These are phyloP conservation scores for Drosophila meridionalis DNA, from an alignment of 2,888 invertebrate species.

Conservation along the genomic window DNA sequence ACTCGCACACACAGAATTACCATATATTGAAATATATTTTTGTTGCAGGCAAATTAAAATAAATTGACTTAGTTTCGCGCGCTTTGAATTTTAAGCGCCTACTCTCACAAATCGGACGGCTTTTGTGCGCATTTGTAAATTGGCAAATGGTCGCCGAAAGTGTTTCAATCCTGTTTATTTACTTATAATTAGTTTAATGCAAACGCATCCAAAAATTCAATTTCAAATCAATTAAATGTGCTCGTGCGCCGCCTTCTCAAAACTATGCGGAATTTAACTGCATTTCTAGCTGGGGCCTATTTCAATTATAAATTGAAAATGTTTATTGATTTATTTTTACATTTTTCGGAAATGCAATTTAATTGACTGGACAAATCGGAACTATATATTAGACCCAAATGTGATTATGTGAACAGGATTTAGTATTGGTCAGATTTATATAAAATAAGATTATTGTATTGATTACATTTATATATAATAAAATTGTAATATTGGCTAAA, in stretches of 20 bases:
- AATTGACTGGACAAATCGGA: neutral
- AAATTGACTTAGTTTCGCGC: conserved; percentile 68
- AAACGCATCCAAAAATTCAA: conserved; percentile 52
- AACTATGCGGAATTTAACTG: neutral
- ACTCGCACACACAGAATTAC: conserved; percentile 2
- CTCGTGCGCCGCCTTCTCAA: neutral
- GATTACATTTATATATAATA: neutral
- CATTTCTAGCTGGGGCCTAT: neutral
- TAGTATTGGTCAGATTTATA: neutral
- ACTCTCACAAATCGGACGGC: conserved; percentile 57
- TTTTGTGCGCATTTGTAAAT: conserved; percentile 72
- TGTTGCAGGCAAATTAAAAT: conserved; percentile 63
- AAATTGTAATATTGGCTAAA: too few relatives aligned
- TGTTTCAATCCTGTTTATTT: conserved; percentile 74
- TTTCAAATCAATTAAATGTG: conserved; percentile 56
- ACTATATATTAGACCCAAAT: neutral
- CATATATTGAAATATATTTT: conserved; percentile 25
- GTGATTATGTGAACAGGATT: neutral
- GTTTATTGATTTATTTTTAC: neutral
- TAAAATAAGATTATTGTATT: neutral
- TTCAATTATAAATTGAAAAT: neutral
- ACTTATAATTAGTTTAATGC: conserved; percentile 73
- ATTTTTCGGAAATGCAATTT: neutral
- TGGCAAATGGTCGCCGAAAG: conserved; percentile 59
- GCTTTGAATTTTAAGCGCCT: conserved; percentile 66